Evolutionary conservation across 2,797 vertebrate species (phyloP), one percentile per base, ranked within the genome.

Genomic region (Tiaroga cobitis): DNA sequence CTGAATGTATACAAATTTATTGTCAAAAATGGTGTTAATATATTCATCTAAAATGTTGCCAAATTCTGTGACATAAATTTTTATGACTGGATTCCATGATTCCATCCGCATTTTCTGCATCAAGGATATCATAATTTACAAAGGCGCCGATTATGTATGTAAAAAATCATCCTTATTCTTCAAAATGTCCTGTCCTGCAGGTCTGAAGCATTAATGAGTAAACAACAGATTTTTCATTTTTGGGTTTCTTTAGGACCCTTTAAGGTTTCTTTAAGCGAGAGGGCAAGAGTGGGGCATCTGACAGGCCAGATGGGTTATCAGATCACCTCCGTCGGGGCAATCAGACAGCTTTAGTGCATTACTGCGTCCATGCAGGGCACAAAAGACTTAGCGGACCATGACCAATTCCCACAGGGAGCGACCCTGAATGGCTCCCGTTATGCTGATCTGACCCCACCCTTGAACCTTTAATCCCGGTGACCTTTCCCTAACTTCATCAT

Each of bases 381-480:
- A 91, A 81, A 49, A 84, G 85, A 87, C 80, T 85, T 84, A 84
- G 88, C 63, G 87, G 61, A 89, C 89, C 82, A 65, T 78, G 88
- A 85, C 82, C 81, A 86, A 65, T 59, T 83, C 85, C 84, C 89
- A 73, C 79, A 83, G 88, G 89, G 84, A 88, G 86, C 63, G 82
- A 65, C 59, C 85, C 77, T 83, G 85, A 90, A 87, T 85, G 61
- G 41, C 84, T 67, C 83, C 87, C 78, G 21, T 86, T 82, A 81
- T 87, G 59, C 84, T 84, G 72, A 83, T 32, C 72, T 81, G 90
- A 90, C 90, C 88, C 83, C 86, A 68, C 81, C 88, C 90, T 88
- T 90, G 88, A 93, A 92, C 91, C 92, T 89, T 86, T 93, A 93
- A 93, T 93, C 93, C 87, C 63, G 86, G 90, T 93, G 90, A 79